Conservation (phyloP, 1,140 invertebrate species). For the Matsumurasca onukii region DNA sequence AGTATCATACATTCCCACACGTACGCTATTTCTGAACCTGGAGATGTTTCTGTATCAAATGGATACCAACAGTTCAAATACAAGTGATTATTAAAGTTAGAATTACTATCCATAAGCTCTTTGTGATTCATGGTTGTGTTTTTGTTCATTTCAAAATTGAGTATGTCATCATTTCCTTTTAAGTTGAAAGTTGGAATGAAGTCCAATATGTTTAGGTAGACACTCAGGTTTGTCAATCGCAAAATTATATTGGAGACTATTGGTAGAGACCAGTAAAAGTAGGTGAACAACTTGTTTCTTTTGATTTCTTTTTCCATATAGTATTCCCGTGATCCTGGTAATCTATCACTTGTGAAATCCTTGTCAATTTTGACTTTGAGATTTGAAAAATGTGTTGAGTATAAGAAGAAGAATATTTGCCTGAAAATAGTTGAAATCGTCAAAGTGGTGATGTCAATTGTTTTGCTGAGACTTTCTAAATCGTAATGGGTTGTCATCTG, state of each 20-base stretch:
- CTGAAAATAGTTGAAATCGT: neutral
- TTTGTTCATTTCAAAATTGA: no score
- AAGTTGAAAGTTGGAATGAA: no score
- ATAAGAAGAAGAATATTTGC: neutral
- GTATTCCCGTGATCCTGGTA: neutral
- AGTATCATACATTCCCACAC: conserved; percentile 1
- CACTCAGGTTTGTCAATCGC: no score
- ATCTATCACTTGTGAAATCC: neutral
- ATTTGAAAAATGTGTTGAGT: neutral
- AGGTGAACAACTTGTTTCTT: neutral
- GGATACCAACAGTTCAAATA: conserved; percentile 21
- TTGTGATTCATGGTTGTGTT: no score
- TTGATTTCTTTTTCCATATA: neutral
- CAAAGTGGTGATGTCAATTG: conserved; percentile 1
- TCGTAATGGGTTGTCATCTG: conserved; percentile 1
- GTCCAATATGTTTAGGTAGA: no score
- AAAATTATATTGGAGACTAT: neutral
- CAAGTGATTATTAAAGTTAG: no score
- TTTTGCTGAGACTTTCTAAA: conserved; percentile 4
- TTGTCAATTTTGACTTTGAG: conserved; percentile 1
- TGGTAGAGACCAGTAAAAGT: conserved; percentile 4
- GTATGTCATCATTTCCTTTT: no score
- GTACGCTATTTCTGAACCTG: conserved; percentile 1
- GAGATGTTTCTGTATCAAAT: neutral
- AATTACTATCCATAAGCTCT: no score